Conservation (phyloP, 1,140 invertebrate genomes). For the Drosophila saltans region DNA sequence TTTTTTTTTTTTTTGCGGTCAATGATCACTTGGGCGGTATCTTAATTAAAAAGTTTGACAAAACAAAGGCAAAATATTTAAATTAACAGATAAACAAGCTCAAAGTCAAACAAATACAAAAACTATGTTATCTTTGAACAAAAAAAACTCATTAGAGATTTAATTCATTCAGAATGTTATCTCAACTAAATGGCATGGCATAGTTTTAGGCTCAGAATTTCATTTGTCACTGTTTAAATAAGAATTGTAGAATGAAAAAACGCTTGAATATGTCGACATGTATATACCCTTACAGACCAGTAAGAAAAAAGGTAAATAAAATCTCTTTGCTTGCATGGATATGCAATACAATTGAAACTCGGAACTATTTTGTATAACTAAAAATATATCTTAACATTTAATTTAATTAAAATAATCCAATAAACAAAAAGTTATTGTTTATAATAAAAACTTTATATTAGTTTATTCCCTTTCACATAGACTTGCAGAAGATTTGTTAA, state of each 20-base stretch:
- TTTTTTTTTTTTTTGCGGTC: neutral
- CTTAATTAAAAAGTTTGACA: constrained; percentile 10
- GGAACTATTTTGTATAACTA: too few relatives aligned
- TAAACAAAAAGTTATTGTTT: too few relatives aligned
- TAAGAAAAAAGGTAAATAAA: too few relatives aligned
- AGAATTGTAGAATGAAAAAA: too few relatives aligned
- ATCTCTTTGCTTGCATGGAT: too few relatives aligned
- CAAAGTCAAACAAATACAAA: neutral
- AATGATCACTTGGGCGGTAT: neutral
- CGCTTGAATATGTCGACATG: too few relatives aligned
- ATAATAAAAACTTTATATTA: too few relatives aligned
- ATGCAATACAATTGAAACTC: too few relatives aligned
- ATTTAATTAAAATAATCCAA: too few relatives aligned
- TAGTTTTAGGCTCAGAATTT: constrained; percentile 11
- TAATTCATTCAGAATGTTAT: neutral
- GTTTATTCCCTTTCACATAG: neutral
- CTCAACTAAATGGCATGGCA: neutral
- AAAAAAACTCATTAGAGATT: neutral
- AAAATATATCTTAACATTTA: too few relatives aligned
- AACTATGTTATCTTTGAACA: neutral
- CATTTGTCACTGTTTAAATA: too few relatives aligned
- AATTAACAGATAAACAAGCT: neutral
- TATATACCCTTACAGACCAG: neutral
- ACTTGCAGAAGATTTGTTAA: too few relatives aligned
- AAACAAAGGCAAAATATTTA: constrained; percentile 10